Evolutionary conservation across 2,797 vertebrate genomes (phyloP).

Genomic region (Leptodactylus fallax): DNA sequence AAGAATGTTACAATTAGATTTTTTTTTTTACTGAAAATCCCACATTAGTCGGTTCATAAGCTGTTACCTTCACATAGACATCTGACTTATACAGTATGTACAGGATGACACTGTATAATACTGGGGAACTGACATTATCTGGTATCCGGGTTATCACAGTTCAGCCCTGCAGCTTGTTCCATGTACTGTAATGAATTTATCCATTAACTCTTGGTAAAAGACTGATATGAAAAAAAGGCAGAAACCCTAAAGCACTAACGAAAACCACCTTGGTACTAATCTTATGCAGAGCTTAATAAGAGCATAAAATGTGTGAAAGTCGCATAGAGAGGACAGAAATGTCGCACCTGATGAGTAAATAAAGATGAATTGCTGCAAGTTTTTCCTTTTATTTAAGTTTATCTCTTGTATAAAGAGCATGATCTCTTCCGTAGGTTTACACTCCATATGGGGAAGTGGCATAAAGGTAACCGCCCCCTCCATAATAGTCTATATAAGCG

Average conservation of each 20-base stretch:
- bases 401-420: neutral
- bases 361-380: too few species aligned
- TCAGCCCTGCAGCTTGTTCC: conserved; percentile 24
- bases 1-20: neutral
- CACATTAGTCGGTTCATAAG: conserved; percentile 2
- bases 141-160: conserved; percentile 27
- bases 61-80: neutral
- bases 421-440: neutral
- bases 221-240: neutral
- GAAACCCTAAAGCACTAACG: neutral
- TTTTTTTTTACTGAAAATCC: neutral
- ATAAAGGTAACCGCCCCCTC: neutral
- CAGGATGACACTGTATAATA: neutral
- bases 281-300: neutral
- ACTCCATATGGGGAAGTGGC: neutral
- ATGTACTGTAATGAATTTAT: conserved; percentile 41
- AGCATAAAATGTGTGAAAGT: neutral
- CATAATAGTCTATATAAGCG: neutral
- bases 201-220: conserved; percentile 21
- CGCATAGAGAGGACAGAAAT: too few species aligned
- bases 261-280: neutral
- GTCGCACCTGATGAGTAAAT: too few species aligned
- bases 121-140: conserved; percentile 35
- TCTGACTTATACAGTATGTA: neutral
- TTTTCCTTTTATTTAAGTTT: too few species aligned